These are phyloP conservation scores for Plotosus lineatus DNA, from an alignment of 2,113 vertebrate species.

Conservation along the genomic window DNA sequence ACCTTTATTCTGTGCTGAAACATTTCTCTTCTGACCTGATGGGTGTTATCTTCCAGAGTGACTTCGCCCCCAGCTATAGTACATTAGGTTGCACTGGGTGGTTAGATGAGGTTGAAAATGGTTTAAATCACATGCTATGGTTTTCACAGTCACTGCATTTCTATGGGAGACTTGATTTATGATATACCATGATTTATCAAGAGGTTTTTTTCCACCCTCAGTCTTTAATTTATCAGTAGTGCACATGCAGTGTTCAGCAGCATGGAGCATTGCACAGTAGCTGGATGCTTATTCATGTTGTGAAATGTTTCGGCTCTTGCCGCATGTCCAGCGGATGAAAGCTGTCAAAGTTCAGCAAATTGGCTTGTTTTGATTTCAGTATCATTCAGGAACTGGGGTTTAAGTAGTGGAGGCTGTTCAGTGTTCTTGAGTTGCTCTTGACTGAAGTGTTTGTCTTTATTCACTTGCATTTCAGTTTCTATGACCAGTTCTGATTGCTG, in stretches of 20 bases:
- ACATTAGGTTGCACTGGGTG: too few relatives aligned
- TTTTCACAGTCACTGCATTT: background rate
- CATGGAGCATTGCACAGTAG: background rate
- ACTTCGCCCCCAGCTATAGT: background rate
- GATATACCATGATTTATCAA: too few relatives aligned
- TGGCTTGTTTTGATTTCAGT: slow-evolving; percentile 10
- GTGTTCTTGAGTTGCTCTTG: background rate
- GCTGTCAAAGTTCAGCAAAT: slow-evolving; percentile 2
- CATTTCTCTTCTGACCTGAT: background rate
- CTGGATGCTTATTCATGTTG: slow-evolving; percentile 16
- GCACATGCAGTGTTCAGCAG: background rate
- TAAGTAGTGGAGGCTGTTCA: background rate
- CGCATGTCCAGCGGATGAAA: slow-evolving; percentile 5
- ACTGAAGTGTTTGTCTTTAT: slow-evolving; percentile 5
- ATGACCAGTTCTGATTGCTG: background rate
- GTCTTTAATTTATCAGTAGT: background rate
- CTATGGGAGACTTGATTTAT: too few relatives aligned
- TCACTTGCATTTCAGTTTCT: background rate
- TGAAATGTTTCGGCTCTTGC: slow-evolving; percentile 10
- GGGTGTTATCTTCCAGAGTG: background rate
- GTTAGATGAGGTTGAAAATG: background rate
- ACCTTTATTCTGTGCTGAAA: slow-evolving; percentile 5
- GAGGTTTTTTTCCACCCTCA: background rate
- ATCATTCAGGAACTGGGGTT: slow-evolving; percentile 19
- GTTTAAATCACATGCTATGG: background rate